Evolutionary conservation across 2,888 invertebrate species (phyloP), one percentile per base, ranked within the genome.

Genomic region (Chrysotoxum bicinctum): DNA sequence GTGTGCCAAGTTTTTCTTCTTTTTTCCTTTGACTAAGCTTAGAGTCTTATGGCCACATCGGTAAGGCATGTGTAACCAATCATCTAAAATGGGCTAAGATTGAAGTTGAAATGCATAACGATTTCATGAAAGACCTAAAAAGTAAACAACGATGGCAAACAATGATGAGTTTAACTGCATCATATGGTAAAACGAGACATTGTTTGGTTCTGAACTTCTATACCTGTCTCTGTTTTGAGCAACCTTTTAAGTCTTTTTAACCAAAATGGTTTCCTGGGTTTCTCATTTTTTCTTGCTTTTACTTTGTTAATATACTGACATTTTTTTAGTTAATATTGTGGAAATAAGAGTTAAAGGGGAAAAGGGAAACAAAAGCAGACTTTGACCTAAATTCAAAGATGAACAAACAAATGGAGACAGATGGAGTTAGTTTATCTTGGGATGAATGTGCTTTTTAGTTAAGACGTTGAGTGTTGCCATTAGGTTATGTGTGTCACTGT

Each of bases 301-400:
- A 10, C 19, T 56, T 35, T 60, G 40, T 60, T 37, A n/a, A n/a
- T n/a, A n/a, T 9, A 30, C 19, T 43, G 48, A 66, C 60, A 54
- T 40, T 37, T 35, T 40, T 37, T 35, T 9, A 60, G 10, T 48
- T 43, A 68, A 52, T 26, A 23, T n/a, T n/a, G n/a, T 50, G 23
- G 26, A 43, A 32, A 50, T 30, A 26, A 43, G 43, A 37, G n/a
- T n/a, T 48, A 52, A 23, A 16, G 21, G 26, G 16, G 0, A 40
- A 14, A 52, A 26, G 6, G 52, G 43, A 21, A 58, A 58, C 14
- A 14, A 16, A 48, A 48, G 10, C 32, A 66, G 35, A 66, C 73
- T 73, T 48, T 78, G 83, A 79, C 83, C 83, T 30, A 84, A 78
- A 79, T 84, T 66, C 48, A 66, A 69, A 56, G 50, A 30, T 60